phyloP scores from a whole-genome alignment of 2,113 vertebrate genomes.

The Microtus pennsylvanicus region DNA sequence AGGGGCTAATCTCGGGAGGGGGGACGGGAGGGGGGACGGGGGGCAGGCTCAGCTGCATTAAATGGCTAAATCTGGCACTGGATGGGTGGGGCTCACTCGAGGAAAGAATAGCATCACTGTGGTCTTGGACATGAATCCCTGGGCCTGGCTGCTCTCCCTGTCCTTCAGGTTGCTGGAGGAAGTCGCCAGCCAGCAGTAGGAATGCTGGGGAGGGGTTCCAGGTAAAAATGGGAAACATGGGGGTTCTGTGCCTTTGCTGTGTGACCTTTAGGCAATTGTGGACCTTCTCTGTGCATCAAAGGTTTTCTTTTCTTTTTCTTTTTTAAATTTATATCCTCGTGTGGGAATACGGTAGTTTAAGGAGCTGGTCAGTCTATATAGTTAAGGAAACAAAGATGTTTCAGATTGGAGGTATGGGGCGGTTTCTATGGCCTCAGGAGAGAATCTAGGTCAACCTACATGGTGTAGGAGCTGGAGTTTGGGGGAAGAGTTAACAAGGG shows the following conservation, averaged over 20 bases:
- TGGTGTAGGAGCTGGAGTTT: not conserved
- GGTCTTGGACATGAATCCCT: conserved; percentile 64
- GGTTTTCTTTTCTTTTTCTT: not conserved
- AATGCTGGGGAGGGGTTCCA: not conserved
- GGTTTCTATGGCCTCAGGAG: not conserved
- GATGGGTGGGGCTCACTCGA: conserved; percentile 73
- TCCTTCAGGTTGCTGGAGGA: conserved; percentile 72
- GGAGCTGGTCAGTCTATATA: not conserved
- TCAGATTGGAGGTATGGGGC: not conserved
- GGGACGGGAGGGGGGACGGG: conserved; percentile 55
- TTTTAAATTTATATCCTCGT: not conserved
- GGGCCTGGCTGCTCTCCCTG: conserved; percentile 78
- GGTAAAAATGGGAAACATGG: not conserved
- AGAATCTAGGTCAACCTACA: not conserved
- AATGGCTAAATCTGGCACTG: conserved; percentile 75
- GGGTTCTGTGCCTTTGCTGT: not conserved
- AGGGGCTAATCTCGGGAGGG: conserved; percentile 78
- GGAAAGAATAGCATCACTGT: conserved; percentile 79
- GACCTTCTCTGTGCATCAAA: conserved; percentile 42
- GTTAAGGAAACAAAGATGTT: not conserved
- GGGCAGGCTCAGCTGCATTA: conserved; percentile 73
- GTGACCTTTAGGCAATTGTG: not conserved
- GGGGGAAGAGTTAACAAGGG: not conserved
- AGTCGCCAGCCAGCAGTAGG: not conserved
- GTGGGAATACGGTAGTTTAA: not conserved